phyloP scores from a whole-genome alignment of 2,113 vertebrate genomes.

The Xenopus borealis region DNA sequence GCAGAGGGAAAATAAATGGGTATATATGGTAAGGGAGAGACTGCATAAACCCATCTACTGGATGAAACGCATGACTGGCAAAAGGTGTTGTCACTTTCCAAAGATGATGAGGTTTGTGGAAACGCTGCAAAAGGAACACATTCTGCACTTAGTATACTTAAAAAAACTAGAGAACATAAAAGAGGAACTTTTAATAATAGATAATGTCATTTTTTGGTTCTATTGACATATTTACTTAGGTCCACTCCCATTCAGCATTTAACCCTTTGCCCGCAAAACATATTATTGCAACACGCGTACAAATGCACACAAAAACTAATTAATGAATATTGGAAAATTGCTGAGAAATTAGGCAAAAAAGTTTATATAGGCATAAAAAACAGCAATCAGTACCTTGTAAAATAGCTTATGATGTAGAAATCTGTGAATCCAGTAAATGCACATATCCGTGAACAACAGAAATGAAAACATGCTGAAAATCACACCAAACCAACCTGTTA shows the following conservation, averaged over 20 bases:
- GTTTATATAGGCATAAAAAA: too few relatives aligned
- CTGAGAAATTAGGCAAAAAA: too few relatives aligned
- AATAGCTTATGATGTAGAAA: constrained; percentile 85
- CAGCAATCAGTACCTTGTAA: constrained; percentile 78
- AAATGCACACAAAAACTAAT: too few relatives aligned
- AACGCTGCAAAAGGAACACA: constrained; percentile 59
- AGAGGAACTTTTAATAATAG: too few relatives aligned
- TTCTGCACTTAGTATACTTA: too few relatives aligned
- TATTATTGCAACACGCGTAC: too few relatives aligned
- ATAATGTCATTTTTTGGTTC: too few relatives aligned
- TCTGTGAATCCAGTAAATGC: constrained; percentile 96
- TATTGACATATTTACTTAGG: too few relatives aligned
- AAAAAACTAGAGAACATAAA: too few relatives aligned
- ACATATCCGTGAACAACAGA: constrained; percentile 94
- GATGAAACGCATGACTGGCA: constrained; percentile 95
- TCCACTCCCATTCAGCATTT: too few relatives aligned
- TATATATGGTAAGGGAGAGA: constrained; percentile 93
- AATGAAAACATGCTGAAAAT: constrained; percentile 85
- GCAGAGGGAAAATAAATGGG: constrained; percentile 92
- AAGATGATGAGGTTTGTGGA: constrained; percentile 92
- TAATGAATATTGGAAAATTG: too few relatives aligned
- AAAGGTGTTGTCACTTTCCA: constrained; percentile 94
- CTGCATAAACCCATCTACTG: constrained; percentile 91
- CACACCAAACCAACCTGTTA: constrained; percentile 79
- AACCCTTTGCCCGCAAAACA: too few relatives aligned